phyloP scores from a whole-genome alignment of 2,113 vertebrate species.

The Rhinolophus sinicus region DNA sequence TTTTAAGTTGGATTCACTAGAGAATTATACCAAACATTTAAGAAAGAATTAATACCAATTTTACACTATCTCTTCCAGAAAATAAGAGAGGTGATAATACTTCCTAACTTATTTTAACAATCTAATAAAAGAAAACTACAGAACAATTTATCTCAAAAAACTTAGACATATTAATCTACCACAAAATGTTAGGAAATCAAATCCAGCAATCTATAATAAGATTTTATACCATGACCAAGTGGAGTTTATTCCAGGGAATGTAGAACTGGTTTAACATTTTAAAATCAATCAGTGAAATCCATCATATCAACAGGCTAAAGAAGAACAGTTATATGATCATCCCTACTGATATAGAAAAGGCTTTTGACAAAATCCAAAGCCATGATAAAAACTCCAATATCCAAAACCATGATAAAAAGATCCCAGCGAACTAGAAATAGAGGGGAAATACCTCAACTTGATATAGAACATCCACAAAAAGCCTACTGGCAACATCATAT shows the following conservation, averaged over 20 bases:
- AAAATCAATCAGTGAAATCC: neutral
- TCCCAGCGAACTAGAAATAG: neutral
- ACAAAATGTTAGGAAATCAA: neutral
- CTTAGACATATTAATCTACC: neutral
- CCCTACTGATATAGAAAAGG: neutral
- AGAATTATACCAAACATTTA: neutral
- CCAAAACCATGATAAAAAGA: neutral
- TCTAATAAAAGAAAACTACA: neutral
- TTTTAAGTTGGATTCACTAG: neutral
- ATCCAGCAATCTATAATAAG: neutral
- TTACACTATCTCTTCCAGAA: neutral
- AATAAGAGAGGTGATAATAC: neutral
- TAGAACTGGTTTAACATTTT: neutral
- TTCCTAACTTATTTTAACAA: neutral
- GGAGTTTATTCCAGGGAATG: neutral
- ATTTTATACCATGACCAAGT: neutral
- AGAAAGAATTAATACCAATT: neutral
- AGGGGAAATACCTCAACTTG: neutral
- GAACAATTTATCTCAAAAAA: neutral
- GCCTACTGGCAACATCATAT: neutral
- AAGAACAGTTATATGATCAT: neutral
- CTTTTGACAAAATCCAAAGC: neutral
- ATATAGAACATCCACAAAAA: neutral
- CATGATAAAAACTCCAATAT: neutral
- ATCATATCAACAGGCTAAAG: neutral